Conservation (phyloP, 2,888 invertebrate genomes). For the Linnaemya vulpina region DNA sequence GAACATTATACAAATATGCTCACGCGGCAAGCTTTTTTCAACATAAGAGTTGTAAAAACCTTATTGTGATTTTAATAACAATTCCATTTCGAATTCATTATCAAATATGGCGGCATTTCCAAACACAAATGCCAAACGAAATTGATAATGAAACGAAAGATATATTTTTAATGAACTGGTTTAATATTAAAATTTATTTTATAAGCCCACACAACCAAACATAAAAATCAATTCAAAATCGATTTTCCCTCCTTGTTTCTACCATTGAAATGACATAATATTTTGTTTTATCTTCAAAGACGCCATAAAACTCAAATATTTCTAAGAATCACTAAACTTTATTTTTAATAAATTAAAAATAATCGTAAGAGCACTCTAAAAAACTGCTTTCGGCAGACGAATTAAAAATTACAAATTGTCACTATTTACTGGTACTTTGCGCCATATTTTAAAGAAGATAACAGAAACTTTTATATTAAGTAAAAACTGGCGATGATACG, state of each 20-base stretch:
- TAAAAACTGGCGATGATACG: too few relatives aligned
- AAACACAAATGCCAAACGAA: slow-evolving; percentile 36
- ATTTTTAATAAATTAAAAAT: slow-evolving; percentile 2
- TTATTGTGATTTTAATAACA: slow-evolving; percentile 49
- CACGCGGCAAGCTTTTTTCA: background rate
- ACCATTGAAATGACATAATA: background rate
- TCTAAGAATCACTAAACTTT: background rate
- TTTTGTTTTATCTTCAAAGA: slow-evolving; percentile 2
- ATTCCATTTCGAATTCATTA: slow-evolving; percentile 41
- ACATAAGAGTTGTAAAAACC: slow-evolving; percentile 5
- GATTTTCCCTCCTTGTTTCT: slow-evolving; percentile 3
- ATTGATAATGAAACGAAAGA: slow-evolving; percentile 17
- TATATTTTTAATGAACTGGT: slow-evolving; percentile 43
- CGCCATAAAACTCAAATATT: slow-evolving; percentile 1
- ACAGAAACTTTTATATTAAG: too few relatives aligned
- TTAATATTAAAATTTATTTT: slow-evolving; percentile 50
- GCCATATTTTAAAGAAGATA: too few relatives aligned
- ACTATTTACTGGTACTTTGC: too few relatives aligned
- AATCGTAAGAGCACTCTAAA: background rate
- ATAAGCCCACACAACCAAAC: slow-evolving; percentile 27
- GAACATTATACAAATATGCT: background rate
- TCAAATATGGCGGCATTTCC: slow-evolving; percentile 60
- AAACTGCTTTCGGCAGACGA: background rate
- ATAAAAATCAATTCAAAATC: slow-evolving; percentile 27
- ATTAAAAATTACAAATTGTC: background rate